Evolutionary conservation across 2,797 vertebrate genomes (phyloP), one percentile per base, ranked within the genome.

Genomic region (Eulemur rubriventer): DNA sequence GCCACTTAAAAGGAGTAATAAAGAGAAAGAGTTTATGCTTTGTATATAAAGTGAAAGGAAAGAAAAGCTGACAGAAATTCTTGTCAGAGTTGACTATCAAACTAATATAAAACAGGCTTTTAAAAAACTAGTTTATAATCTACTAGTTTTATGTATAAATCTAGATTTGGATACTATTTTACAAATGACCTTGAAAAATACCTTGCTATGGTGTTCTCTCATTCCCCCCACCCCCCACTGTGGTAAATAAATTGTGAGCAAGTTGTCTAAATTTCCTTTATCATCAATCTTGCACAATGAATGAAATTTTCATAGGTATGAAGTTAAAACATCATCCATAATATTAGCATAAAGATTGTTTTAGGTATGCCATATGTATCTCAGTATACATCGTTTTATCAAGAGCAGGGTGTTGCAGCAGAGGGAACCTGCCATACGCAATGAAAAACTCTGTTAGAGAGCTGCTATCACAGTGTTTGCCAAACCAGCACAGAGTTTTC

Each of bases 31-130:
- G 43, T 92, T 88, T 95, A 35, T 95, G 43, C 48, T 95, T 69
- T 70, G 69, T 50, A 81, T 91, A 48, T 91, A 80, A 93, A 84
- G 24, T 82, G 86, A 72, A 93, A 80, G 75, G 69, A 96, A 91
- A 85, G 78, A 22, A 73, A 85, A 81, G 9, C 76, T 86, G 26
- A 91, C 73, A 87, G 57, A 92, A 92, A 69, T 92, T 92, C 38
- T 78, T 48, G 24, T 59, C 43, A 79, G 30, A 80, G 28, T 85
- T 95, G 28, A 55, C 61, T 84, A 35, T 73, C 22, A 82, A 91
- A 82, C 11, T 78, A 95, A 95, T 92, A 75, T 22, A 88, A 88
- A 89, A 46, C 26, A 94, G 73, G 10, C 26, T 87, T 96, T 61
- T 28, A 43, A 41, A 95, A 87, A 75, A 59, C 33, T 84, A 88